Evolutionary conservation across 2,888 invertebrate genomes (phyloP).

Genomic region (Dasypolia templi): DNA sequence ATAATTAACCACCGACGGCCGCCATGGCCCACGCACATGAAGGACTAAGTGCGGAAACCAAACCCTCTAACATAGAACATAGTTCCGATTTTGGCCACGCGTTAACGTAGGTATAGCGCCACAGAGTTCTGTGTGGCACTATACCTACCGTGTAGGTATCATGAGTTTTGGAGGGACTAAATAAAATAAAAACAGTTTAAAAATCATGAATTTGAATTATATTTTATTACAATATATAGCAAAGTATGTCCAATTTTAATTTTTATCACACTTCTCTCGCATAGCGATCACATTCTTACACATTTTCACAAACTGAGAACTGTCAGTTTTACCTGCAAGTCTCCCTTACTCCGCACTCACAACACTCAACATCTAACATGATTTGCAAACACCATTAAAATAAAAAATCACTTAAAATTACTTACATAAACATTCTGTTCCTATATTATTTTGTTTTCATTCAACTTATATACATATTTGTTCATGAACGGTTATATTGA

Average conservation of each 20-base stretch:
- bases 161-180: too few species aligned
- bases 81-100: too few species aligned
- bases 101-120: too few species aligned
- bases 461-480: conserved; percentile 39
- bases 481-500: conserved; percentile 27
- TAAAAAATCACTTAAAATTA: conserved; percentile 67
- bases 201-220: conserved; percentile 68
- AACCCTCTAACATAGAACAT: too few species aligned
- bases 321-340: conserved; percentile 29
- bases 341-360: conserved; percentile 33
- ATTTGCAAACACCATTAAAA: conserved; percentile 65
- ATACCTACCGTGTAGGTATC: too few species aligned
- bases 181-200: conserved; percentile 58
- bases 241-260: conserved; percentile 66
- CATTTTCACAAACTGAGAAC: conserved; percentile 15
- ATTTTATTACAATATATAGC: conserved; percentile 73
- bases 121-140: too few species aligned
- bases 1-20: too few species aligned
- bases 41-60: too few species aligned
- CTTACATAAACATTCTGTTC: conserved; percentile 43
- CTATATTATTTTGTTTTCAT: conserved; percentile 22
- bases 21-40: too few species aligned
- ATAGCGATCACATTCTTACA: conserved; percentile 62
- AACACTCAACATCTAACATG: conserved; percentile 65
- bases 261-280: conserved; percentile 67